A percentile compares a stretch with the other conserved stretches of the same genome.
Evolutionary conservation across 2,113 vertebrate species (phyloP).

Genomic region (Nibea albiflora): DNA sequence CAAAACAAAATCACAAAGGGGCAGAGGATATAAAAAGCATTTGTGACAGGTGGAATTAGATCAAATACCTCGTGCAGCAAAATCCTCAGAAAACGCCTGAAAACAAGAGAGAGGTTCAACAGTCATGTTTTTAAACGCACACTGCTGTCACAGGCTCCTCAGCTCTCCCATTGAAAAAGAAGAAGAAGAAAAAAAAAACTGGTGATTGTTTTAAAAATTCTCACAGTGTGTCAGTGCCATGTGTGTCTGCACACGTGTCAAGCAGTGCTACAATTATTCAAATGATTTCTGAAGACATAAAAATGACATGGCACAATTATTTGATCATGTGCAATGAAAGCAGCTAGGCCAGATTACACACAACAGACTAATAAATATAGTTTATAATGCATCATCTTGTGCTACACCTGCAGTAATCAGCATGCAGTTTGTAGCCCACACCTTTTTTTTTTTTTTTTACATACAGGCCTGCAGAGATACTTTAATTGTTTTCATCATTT

Average conservation of each 20-base stretch:
- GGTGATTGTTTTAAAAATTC: background rate
- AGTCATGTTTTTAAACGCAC: background rate
- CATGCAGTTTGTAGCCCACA: too few relatives aligned
- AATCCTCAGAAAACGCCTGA: background rate
- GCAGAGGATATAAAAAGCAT: background rate
- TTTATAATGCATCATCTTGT: constrained; percentile 13
- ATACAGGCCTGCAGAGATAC: background rate
- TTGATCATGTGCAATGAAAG: background rate
- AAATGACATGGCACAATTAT: background rate
- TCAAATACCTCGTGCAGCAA: background rate
- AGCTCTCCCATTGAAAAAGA: background rate
- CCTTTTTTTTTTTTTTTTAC: background rate
- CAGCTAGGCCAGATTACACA: constrained; percentile 6
- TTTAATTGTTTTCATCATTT: constrained; percentile 4
- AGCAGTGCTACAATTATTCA: background rate
- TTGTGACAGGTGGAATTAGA: background rate
- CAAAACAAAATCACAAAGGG: background rate
- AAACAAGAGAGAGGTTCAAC: background rate
- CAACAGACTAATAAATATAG: background rate
- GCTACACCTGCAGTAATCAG: background rate
- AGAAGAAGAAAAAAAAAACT: background rate
- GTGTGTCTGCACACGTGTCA: background rate
- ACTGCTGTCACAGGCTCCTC: background rate
- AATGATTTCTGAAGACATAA: background rate
- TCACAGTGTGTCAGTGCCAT: background rate